A percentile compares a stretch with the other conserved stretches of the same genome.
Evolutionary conservation across 2,888 invertebrate species (phyloP).

Genomic region (Himalopsyche kuldschensis): DNA sequence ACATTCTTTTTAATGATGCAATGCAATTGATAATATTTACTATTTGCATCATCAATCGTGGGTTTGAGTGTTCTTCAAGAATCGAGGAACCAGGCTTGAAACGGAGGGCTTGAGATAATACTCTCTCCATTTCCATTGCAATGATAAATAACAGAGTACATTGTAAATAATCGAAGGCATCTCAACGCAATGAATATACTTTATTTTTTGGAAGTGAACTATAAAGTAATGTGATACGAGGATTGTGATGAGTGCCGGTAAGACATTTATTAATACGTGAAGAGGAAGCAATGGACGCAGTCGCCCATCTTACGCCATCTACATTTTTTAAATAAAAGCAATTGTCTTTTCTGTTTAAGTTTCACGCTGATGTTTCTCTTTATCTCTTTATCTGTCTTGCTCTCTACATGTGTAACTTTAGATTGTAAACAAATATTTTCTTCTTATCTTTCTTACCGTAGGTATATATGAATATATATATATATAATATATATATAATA

Average conservation of each 20-base stretch:
- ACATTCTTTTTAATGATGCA: no score
- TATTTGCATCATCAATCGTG: background rate
- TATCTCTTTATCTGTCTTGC: constrained; percentile 21
- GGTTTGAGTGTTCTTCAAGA: background rate
- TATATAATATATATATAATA: background rate
- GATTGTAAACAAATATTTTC: constrained; percentile 29
- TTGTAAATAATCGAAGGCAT: background rate
- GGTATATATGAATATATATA: constrained; percentile 2
- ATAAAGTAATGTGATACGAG: background rate
- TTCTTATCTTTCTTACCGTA: constrained; percentile 34
- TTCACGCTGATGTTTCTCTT: constrained; percentile 23
- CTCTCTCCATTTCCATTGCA: background rate
- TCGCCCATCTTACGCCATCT: constrained; percentile 1
- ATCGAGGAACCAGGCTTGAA: background rate
- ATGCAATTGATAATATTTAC: background rate
- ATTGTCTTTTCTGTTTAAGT: constrained; percentile 13
- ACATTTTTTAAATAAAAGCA: constrained; percentile 13
- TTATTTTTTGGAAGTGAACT: background rate
- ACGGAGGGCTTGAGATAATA: background rate
- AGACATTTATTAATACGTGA: background rate
- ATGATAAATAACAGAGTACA: background rate
- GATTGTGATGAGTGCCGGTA: background rate
- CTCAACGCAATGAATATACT: background rate
- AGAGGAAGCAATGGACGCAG: background rate
- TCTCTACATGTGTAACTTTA: constrained; percentile 24